Conservation (phyloP, 1,140 invertebrate genomes). For the Ceratitis capitata region DNA sequence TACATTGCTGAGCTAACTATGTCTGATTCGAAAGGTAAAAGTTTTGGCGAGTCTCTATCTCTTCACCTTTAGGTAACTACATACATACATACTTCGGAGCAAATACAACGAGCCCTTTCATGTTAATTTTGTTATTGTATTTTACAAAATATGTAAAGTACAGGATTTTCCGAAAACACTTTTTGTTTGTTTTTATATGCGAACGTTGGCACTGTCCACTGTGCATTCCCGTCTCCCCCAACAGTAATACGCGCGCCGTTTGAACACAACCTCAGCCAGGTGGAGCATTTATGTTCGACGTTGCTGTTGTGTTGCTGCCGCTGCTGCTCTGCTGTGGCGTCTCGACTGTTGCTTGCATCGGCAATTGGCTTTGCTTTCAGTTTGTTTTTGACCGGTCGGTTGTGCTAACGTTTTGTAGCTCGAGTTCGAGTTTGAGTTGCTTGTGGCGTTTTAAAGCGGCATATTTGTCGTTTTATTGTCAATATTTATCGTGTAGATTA, state of each 20-base stretch:
- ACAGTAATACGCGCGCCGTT: no score
- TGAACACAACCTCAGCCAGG: background rate
- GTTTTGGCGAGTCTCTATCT: no score
- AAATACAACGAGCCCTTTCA: no score
- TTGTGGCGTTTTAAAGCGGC: background rate
- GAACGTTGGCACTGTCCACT: no score
- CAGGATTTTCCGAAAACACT: no score
- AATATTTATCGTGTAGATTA: background rate
- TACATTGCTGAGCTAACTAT: no score
- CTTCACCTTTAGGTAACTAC: no score
- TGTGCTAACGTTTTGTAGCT: background rate
- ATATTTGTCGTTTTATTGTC: background rate
- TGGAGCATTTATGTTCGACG: background rate
- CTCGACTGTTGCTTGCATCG: constrained; percentile 11
- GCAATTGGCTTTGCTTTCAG: constrained; percentile 1
- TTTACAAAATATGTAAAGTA: no score
- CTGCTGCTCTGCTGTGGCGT: background rate
- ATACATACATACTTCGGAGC: no score
- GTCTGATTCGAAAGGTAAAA: no score
- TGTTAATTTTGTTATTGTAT: no score
- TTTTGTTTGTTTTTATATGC: no score
- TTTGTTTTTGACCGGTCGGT: constrained; percentile 32
- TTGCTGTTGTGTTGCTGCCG: background rate
- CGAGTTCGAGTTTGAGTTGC: background rate
- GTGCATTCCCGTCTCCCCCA: background rate